Evolutionary conservation across 2,888 invertebrate genomes (phyloP).

Genomic region (Pemphredon lugubris): DNA sequence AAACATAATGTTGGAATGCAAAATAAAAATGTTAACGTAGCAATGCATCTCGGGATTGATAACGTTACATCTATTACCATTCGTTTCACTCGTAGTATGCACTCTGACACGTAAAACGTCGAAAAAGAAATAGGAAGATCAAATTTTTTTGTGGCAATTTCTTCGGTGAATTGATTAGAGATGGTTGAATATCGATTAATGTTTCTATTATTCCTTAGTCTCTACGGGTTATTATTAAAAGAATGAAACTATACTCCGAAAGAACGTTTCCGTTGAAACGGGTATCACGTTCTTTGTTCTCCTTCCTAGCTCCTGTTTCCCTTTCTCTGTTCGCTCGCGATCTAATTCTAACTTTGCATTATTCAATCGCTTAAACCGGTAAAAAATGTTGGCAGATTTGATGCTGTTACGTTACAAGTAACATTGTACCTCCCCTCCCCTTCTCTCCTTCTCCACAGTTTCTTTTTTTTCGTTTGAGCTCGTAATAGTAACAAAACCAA

Average conservation of each 20-base stretch:
- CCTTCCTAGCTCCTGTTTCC: conserved; percentile 4
- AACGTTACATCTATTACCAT: conserved; percentile 20
- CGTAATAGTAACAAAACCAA: conserved; percentile 43
- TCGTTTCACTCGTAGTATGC: conserved; percentile 23
- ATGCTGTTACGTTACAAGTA: conserved; percentile 58
- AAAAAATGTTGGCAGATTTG: conserved; percentile 67
- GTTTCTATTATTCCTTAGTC: conserved; percentile 44
- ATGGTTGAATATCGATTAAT: conserved; percentile 35
- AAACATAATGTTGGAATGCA: conserved; percentile 60
- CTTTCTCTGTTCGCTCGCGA: conserved; percentile 28
- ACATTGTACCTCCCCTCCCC: conserved; percentile 41
- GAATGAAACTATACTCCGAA: conserved; percentile 31
- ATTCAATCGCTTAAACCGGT: conserved; percentile 57
- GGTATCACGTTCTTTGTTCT: conserved; percentile 19
- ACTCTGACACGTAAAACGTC: conserved; percentile 31
- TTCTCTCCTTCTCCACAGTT: conserved; percentile 1
- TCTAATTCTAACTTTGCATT: conserved; percentile 54
- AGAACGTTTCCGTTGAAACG: conserved; percentile 24
- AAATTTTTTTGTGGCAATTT: no score
- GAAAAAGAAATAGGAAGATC: conserved; percentile 23
- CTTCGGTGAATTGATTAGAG: no score
- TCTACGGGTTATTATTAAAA: conserved; percentile 48
- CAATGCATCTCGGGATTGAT: conserved; percentile 16
- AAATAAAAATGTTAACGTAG: conserved; percentile 46
- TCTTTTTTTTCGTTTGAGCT: conserved; percentile 53